phyloP scores from a whole-genome alignment of 2,113 vertebrate species.

The Pitta sordida region DNA sequence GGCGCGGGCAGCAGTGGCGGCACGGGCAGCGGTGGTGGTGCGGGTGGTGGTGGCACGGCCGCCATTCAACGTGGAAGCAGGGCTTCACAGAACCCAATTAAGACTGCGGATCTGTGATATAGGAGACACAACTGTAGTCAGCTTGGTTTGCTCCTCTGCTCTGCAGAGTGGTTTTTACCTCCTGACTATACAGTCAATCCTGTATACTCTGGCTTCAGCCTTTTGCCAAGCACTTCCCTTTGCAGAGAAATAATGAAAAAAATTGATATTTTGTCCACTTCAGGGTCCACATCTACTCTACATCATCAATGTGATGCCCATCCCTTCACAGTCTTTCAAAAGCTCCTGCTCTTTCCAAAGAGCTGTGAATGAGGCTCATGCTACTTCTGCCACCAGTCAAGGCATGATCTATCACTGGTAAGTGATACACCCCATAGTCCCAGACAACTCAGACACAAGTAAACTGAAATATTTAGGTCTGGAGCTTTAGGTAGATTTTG shows the following conservation, averaged over 20 bases:
- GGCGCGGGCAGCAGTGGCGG: no score
- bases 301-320: not conserved
- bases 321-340: not conserved
- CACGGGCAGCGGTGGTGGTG: no score
- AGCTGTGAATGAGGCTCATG: rapidly evolving
- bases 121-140: no score
- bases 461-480: not conserved
- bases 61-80: no score
- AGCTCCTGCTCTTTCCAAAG: not conserved
- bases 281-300: not conserved
- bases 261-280: not conserved
- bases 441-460: not conserved
- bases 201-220: not conserved
- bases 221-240: not conserved
- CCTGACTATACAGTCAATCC: not conserved
- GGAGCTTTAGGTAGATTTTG: not conserved
- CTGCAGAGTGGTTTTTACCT: not conserved
- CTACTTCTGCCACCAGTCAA: not conserved
- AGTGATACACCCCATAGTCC: not conserved
- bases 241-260: not conserved
- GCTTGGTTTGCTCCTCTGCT: not conserved
- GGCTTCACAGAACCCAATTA: no score
- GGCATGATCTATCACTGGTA: not conserved
- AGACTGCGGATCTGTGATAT: no score
- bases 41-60: no score